A percentile compares a stretch with the other conserved stretches of the same genome.
phyloP scores from a whole-genome alignment of 2,797 vertebrate genomes.

The Clarias laeviceps region DNA sequence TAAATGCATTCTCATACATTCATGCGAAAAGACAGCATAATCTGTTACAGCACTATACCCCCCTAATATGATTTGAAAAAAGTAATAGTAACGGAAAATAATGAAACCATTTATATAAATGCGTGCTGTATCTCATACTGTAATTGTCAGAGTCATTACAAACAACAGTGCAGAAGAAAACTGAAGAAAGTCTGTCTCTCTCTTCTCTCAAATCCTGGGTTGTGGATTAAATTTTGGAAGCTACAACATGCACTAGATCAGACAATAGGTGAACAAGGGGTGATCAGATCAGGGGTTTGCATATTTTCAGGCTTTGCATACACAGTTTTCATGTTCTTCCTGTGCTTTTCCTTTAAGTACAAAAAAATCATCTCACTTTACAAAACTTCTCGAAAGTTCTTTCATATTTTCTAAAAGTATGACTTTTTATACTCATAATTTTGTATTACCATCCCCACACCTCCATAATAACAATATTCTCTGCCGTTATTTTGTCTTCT shows the following conservation, averaged over 20 bases:
- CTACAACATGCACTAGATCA: slow-evolving; percentile 31
- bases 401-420: too few species aligned
- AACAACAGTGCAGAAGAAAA: not conserved
- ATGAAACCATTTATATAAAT: not conserved
- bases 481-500: too few species aligned
- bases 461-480: too few species aligned
- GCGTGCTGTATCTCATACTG: not conserved
- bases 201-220: slow-evolving; percentile 42
- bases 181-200: slow-evolving; percentile 36
- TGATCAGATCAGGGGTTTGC: slow-evolving; percentile 35
- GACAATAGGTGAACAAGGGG: slow-evolving; percentile 34
- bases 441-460: too few species aligned
- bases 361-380: too few species aligned
- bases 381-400: too few species aligned
- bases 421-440: too few species aligned
- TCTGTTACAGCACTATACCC: not conserved
- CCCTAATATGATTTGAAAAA: not conserved
- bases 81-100: not conserved
- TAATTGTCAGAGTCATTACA: not conserved
- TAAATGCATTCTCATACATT: not conserved
- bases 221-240: slow-evolving; percentile 53
- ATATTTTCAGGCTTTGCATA: not conserved
- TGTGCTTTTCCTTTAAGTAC: too few species aligned
- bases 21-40: not conserved
- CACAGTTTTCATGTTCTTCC: too few species aligned